phyloP scores from a whole-genome alignment of 2,888 invertebrate species.

The Tetanocera ferruginea region DNA sequence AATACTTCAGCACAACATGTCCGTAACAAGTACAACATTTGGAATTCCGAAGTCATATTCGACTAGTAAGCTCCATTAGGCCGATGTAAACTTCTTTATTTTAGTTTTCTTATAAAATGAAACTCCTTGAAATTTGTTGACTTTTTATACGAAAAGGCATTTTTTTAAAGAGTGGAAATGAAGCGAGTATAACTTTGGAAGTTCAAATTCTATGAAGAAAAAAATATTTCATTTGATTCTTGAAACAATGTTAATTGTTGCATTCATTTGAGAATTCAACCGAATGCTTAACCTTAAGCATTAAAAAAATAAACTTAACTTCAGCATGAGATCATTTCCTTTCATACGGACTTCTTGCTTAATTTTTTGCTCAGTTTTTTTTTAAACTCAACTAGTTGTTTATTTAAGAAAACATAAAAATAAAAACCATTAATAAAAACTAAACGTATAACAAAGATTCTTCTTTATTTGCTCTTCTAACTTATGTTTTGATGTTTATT shows the following conservation, averaged over 20 bases:
- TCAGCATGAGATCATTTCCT: conserved; percentile 17
- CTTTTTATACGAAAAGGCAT: too few species aligned
- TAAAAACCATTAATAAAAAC: neutral
- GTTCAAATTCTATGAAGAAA: too few species aligned
- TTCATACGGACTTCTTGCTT: neutral
- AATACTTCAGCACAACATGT: too few species aligned
- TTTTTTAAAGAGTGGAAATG: too few species aligned
- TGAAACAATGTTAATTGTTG: neutral
- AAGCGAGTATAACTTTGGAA: too few species aligned
- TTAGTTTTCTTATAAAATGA: too few species aligned
- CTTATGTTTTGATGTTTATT: neutral
- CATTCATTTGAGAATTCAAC: neutral
- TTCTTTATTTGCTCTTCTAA: neutral
- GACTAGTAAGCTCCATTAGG: too few species aligned
- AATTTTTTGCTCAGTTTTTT: too few species aligned
- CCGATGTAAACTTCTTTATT: too few species aligned
- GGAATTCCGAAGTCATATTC: too few species aligned
- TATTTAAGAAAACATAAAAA: neutral
- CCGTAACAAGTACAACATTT: too few species aligned
- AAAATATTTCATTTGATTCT: neutral
- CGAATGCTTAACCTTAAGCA: neutral
- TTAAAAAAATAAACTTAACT: neutral
- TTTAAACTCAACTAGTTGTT: neutral
- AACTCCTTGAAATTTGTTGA: too few species aligned
- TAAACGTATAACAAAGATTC: neutral